Conservation (phyloP, 1,140 invertebrate genomes). For the Diorhabda sublineata region DNA sequence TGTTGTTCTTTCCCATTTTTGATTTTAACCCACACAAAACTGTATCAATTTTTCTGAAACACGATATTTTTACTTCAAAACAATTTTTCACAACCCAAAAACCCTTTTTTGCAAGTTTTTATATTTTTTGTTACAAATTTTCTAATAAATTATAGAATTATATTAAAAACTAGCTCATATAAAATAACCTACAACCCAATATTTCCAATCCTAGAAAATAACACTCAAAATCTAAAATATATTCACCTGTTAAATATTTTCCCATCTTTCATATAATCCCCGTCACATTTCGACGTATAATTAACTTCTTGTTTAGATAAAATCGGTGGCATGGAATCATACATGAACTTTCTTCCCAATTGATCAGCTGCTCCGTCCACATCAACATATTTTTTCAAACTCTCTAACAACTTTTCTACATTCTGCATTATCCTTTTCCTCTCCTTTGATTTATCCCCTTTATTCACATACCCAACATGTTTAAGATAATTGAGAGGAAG, state of each 20-base stretch:
- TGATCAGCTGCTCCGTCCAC: slow-evolving; percentile 82
- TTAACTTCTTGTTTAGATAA: slow-evolving; percentile 61
- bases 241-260: slow-evolving; percentile 58
- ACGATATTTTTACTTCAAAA: too few relatives aligned
- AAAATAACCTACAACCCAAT: too few relatives aligned
- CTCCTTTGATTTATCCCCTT: slow-evolving; percentile 48
- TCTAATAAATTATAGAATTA: too few relatives aligned
- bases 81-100: too few relatives aligned
- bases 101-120: too few relatives aligned
- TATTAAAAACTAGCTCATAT: too few relatives aligned
- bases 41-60: too few relatives aligned
- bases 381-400: slow-evolving; percentile 62
- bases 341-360: slow-evolving; percentile 76
- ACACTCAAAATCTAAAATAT: not conserved
- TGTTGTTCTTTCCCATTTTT: too few relatives aligned
- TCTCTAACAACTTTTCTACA: slow-evolving; percentile 59
- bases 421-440: slow-evolving; percentile 56
- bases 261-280: slow-evolving; percentile 64
- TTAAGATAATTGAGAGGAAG: slow-evolving; percentile 75
- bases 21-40: too few relatives aligned
- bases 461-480: slow-evolving; percentile 66
- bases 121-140: too few relatives aligned
- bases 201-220: too few relatives aligned
- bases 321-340: slow-evolving; percentile 82
- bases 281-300: slow-evolving; percentile 65